Evolutionary conservation across 2,797 vertebrate genomes (phyloP), one percentile per base, ranked within the genome.

Genomic region (Salarias fasciatus): DNA sequence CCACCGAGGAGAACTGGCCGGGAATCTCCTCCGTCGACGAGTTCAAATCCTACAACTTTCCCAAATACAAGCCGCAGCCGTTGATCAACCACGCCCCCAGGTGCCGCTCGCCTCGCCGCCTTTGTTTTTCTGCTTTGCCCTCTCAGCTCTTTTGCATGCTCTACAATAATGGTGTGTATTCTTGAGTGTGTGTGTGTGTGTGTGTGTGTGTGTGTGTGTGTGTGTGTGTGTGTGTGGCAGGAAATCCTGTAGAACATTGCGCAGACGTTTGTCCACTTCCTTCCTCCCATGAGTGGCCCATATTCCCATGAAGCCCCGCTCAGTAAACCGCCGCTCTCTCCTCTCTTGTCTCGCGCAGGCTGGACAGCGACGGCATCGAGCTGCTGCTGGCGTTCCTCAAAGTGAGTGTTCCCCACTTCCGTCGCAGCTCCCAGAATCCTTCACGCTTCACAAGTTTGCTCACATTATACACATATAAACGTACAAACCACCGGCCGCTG

Each of bases 21-120:
- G 95, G 97, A 69, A 95, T 98, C 92, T 94, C 91, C 69, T 94
- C 96, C 87, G 95, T 96, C 66, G 97, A 98, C 54, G 97, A 99
- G 80, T 99, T 99, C 84, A 97, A 96, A 87, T 96, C 98, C 75
- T 98, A 99, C 90, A 98, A 93, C 75, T 98, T 99, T 65, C 96
- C 97, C 56, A 98, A 97, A 86, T 99, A 99, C 78, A 98, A 98
- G 81, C 93, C 95, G 8, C 96, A 99, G 75, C 95, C 95, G 46
- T 79, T 99, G 62, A 96, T 99, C 90, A 99, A 96, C 88, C 97
- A 98, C 35, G 96, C 96, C 40, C 97, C 97, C 72, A 97, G 97
- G 97, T 99, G 94, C 63, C 54, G 40, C 0, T 10, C 1, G 31
- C 0, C 36, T 10, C 10, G 11, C 5, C 24, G 2, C 18, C 3